Base-by-base conservation (phyloP, 2,888 invertebrate species). In the Ennomos erosarius region DNA sequence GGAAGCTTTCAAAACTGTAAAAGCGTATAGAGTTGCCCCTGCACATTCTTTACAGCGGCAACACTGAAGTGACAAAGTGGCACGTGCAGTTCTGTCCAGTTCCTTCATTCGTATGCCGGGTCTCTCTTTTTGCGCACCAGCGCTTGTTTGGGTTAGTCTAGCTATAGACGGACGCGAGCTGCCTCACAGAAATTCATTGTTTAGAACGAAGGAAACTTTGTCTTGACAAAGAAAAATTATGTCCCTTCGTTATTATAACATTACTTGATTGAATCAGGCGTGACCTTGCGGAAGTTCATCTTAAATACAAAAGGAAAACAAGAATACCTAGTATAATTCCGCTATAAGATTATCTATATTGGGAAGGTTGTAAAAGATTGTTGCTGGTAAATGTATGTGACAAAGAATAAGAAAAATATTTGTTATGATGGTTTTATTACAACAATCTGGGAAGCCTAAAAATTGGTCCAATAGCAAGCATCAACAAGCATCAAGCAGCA, bases 171-270 rank as follows among this genome's bases (percentile, higher is more conserved):
- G 69, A 71, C 71, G 69, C 72, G 70, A 64, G 70, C 67, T 70
- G 69, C 68, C 71, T 74, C 65, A 64, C 68, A 72, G 69, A 76
- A 79, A 78, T 74, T 76, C 73, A 74, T 79, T 76, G 76, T 79
- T 81, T 67, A 66, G 70, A 71, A 81, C 78, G 79, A 80, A 77
- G 71, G 67, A 71, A 76, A 71, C 71, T 76, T 76, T 52, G 62
- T 49, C 68, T 69, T 63, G 16, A 64, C 64, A 57, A 67, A 59
- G 59, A 64, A 70, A 69, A 73, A 77, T 81, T 77, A 76, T 71
- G 65, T 64, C 61, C 64, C 68, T 69, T 73, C 66, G 64, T 72
- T 75, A 26, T 26, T 4, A 71, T 68, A 69, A 70, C 68, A 71
- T 70, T 68, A 59, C n/a, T n/a, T n/a, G n/a, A n/a, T n/a, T n/a